phyloP scores from a whole-genome alignment of 2,113 vertebrate genomes.

The Paradoxurus hermaphroditus region DNA sequence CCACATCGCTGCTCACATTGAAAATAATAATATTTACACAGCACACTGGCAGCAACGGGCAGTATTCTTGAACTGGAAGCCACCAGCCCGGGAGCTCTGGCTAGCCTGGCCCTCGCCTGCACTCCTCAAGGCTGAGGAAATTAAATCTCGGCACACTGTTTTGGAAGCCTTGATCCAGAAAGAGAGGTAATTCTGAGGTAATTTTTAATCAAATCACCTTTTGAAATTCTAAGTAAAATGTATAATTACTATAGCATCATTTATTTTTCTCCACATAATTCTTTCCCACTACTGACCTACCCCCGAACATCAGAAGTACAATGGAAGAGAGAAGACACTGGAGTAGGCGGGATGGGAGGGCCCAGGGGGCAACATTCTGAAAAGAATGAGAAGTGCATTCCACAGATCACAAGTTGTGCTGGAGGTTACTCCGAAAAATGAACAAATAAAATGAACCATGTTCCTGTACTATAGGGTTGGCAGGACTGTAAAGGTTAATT shows the following conservation, averaged over 20 bases:
- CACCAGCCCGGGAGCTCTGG: background rate
- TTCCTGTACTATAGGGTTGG: background rate
- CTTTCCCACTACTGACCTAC: background rate
- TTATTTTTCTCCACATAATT: background rate
- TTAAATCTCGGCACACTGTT: background rate
- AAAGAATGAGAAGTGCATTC: background rate
- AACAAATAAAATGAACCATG: background rate
- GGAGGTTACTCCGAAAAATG: background rate
- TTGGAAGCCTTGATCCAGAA: background rate
- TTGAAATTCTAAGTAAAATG: background rate
- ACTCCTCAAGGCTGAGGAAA: background rate
- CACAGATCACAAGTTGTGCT: background rate
- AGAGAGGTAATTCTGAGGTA: background rate
- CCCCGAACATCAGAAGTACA: background rate
- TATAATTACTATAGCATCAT: background rate
- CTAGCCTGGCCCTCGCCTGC: background rate
- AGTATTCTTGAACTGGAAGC: background rate
- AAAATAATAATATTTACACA: conserved; percentile 1
- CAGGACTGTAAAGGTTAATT: background rate
- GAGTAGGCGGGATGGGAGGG: background rate
- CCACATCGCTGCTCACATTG: background rate
- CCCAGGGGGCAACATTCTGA: background rate
- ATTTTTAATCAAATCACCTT: background rate
- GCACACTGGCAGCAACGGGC: background rate
- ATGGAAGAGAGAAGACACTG: background rate